Evolutionary conservation across 2,888 invertebrate species (phyloP), one percentile per base, ranked within the genome.

Genomic region (Hemistola chrysoprasaria): DNA sequence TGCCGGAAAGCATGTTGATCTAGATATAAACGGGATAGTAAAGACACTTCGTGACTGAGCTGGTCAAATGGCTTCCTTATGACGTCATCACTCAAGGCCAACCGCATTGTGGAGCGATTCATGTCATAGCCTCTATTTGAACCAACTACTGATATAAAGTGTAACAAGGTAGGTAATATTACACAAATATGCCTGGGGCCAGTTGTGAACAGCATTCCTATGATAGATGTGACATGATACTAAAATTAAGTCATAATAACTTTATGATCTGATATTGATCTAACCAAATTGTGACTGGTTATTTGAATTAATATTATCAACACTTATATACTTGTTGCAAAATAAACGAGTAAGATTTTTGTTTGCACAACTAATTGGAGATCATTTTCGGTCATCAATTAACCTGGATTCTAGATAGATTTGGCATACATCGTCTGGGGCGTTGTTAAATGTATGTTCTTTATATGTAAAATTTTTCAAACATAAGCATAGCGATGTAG

Each of bases 41-140:
- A 25, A 47, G 32, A 22, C 59, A 65, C 52, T 64, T 72, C 58
- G 64, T 67, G 65, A 65, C 59, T 55, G 62, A 60, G 47, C 58
- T 60, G 72, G 67, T 56, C 65, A 65, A 56, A 55, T 58, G 52
- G 67, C 71, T 77, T 77, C 76, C 75, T 75, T 46, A 52, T 73
- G 70, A 71, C 64, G 71, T 71, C 66, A 73, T 33, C 36, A 11
- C 8, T 32, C 61, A 72, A 74, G 72, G 70, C 66, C 62, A 58
- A 48, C 66, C 47, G 59, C 71, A 72, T 72, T 68, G 58, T 64
- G 23, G 20, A 24, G 50, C 53, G 51, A 63, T 59, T 58, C 57
- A 45, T 40, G 35, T 31, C 31, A 37, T 34, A 37, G 53, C 47
- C 37, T 34, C n/a, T 40, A 28, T 37, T 42, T 38, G 8, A 26